These are phyloP conservation scores for Struthidea cinerea DNA, from an alignment of 2,113 vertebrate genomes.

Conservation along the genomic window DNA sequence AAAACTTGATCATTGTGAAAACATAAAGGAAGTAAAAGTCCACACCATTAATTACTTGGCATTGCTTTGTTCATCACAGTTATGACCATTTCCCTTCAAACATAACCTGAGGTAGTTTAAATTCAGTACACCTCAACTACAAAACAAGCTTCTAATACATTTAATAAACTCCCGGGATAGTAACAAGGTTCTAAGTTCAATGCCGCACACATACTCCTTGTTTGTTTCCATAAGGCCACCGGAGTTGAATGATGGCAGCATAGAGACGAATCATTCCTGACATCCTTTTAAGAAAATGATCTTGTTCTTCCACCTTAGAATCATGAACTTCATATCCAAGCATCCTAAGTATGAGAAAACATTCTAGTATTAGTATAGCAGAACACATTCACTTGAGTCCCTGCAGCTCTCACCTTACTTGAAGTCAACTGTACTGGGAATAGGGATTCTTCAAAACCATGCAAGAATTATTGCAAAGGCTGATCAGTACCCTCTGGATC, in stretches of 20 bases:
- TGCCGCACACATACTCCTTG: constrained; percentile 72
- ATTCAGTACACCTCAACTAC: not conserved
- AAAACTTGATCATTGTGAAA: not conserved
- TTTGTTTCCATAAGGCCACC: constrained; percentile 83
- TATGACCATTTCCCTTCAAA: not conserved
- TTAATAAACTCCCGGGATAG: not conserved
- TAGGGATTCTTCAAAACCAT: not conserved
- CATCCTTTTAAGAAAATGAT: constrained; percentile 95
- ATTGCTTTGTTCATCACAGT: not conserved
- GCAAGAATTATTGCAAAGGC: not conserved
- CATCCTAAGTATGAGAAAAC: constrained; percentile 66
- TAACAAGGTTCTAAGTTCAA: not conserved
- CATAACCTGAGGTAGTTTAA: not conserved
- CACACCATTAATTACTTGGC: not conserved
- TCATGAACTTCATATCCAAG: constrained; percentile 89
- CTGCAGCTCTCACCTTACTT: not conserved
- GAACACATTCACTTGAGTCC: not conserved
- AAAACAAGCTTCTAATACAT: not conserved
- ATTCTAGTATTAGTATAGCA: not conserved
- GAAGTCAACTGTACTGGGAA: not conserved
- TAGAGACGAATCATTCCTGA: constrained; percentile 96
- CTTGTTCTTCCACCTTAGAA: constrained; percentile 83
- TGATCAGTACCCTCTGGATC: not conserved
- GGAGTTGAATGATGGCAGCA: constrained; percentile 86
- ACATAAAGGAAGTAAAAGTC: not conserved